These are phyloP conservation scores for Nothocercus nigrocapillus DNA, from an alignment of 2,113 vertebrate species.

Conservation along the genomic window DNA sequence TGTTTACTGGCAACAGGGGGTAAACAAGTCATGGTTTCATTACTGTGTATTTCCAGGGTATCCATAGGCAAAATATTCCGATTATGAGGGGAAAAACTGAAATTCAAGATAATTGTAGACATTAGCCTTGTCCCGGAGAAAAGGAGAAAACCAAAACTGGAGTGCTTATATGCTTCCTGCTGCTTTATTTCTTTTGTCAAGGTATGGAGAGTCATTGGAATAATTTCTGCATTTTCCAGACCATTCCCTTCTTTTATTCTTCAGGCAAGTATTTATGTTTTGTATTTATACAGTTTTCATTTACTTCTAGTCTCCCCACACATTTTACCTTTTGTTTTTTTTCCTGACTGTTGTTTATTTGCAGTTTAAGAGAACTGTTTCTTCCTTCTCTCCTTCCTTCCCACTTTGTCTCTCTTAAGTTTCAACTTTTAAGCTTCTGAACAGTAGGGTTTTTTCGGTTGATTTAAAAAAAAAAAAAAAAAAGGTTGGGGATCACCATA, in stretches of 20 bases:
- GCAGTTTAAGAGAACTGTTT: neutral
- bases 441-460: neutral
- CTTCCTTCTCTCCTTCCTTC: neutral
- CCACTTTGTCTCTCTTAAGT: neutral
- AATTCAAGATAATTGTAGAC: neutral
- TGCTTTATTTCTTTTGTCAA: neutral
- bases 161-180: neutral
- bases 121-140: neutral
- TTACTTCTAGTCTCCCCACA: neutral
- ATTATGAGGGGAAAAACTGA: neutral
- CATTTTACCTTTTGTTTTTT: neutral
- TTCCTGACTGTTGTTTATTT: neutral
- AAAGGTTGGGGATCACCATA: neutral
- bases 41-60: neutral
- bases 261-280: neutral
- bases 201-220: neutral
- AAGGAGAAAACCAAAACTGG: neutral
- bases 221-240: neutral
- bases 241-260: neutral
- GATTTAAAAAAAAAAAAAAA: neutral
- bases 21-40: conserved; percentile 1
- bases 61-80: neutral
- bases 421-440: neutral
- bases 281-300: neutral
- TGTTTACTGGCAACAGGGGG: neutral